Base-by-base conservation (phyloP, 2,888 invertebrate species). In the Cancer borealis region DNA sequence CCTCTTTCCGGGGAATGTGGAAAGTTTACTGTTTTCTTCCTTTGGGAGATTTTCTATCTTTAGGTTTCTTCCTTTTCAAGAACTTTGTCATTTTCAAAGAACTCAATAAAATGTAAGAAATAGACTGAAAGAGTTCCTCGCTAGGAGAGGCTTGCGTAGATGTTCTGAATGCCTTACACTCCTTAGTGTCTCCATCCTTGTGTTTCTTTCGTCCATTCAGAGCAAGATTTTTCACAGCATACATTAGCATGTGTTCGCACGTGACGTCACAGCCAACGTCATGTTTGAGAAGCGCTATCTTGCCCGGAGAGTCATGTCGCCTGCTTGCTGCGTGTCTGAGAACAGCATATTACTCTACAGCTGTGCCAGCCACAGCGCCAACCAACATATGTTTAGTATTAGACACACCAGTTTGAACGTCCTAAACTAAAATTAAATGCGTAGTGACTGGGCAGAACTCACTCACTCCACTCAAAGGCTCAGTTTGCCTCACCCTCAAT, bases 21-120 rank as follows among this genome's bases (percentile, higher is more conserved):
- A 79, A 30, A 79, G 79, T 79, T 79, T 79, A 10, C 12, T 79
- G 79, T 30, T 79, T 79, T 30, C 79, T 79, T 30, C 79, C 30
- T 30, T 12, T 8, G 30, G 12, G 79, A 30, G 79, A 3, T 79
- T 79, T 79, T 30, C 30, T 8, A 79, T 79, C 30, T 30, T 30
- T 30, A 79, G 79, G 73, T 79, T 79, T 79, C 79, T 30, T 79
- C 30, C 79, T 26, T 79, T 79, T 79, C 30, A 79, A 14, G 79
- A 79, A 30, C 79, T 30, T 30, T 30, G 79, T 79, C 79, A 79
- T 79, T 79, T 79, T 79, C 30, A 79, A 79, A 30, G 30, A 30
- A 12, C 5, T 26, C 12, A 12, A 79, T 79, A 79, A 79, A 79
- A 79, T 30, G 79, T 12, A 30, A 21, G 79, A 12, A 79, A 30